A percentile compares a stretch with the other conserved stretches of the same genome.
Evolutionary conservation across 2,113 vertebrate genomes (phyloP).

Genomic region (Pteruthius melanotis): DNA sequence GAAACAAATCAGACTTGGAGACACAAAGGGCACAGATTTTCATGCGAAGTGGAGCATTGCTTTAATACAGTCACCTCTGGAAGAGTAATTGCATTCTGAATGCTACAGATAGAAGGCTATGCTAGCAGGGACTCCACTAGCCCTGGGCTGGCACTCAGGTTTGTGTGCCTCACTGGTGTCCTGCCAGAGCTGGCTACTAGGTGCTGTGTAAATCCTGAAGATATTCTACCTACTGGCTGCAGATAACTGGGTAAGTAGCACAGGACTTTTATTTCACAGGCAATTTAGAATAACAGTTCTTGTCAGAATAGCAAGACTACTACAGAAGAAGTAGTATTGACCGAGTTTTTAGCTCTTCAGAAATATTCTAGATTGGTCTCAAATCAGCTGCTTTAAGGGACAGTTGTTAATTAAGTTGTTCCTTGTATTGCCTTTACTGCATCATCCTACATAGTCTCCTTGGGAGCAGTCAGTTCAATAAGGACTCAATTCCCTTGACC

Average conservation of each 20-base stretch:
- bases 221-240: neutral
- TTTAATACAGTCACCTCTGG: neutral
- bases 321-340: neutral
- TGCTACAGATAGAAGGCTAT: accelerated
- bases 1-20: neutral
- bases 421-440: neutral
- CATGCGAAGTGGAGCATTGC: neutral
- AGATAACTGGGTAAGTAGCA: neutral
- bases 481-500: neutral
- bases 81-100: neutral
- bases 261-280: neutral
- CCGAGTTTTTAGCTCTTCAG: neutral
- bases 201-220: neutral
- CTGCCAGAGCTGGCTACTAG: neutral
- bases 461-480: neutral
- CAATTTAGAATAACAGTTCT: neutral
- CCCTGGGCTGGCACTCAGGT: neutral
- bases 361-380: neutral
- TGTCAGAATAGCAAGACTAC: neutral
- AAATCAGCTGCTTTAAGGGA: neutral
- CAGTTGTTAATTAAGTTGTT: neutral
- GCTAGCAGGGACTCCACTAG: neutral
- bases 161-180: neutral
- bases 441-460: neutral
- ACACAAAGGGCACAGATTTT: neutral